Base-by-base conservation (phyloP, 2,888 invertebrate species). In the Nomada goodeniana region DNA sequence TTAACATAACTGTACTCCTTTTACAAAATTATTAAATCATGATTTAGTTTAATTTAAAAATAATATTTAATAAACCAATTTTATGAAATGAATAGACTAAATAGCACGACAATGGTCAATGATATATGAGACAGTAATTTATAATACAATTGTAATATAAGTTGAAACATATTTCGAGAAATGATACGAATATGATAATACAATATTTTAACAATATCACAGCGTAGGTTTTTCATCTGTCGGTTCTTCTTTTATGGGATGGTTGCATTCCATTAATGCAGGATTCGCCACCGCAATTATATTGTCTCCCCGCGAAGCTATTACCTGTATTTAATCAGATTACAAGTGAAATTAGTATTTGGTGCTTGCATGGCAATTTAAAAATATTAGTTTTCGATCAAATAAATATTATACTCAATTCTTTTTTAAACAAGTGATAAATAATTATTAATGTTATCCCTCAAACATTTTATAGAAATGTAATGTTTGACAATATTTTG, bases 241-340 rank as follows among this genome's bases (percentile, higher is more conserved):
- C 61, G 92, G 92, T 82, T 93, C 93, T 86, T 93, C 93, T 78
- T 93, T 93, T 87, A 93, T 93, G 29, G 93, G 90, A 88, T 91
- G 92, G 88, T 90, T 92, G 88, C 93, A 93, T 85, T 93, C 93
- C 93, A 93, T 93, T 86, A 98, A 94, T 2, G 98, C 98, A 18
- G 98, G 98, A 95, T 98, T 98, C 29, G 98, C 97, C 0, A 98
- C 98, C 0, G 98, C 98, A 89, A 98, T 98, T 91, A 98, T 98
- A 93, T 97, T 97, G 93, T 97, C 97, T 0, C 97, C 98, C 18
- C 97, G 96, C 0, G 97, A 96, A 0, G 98, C 97, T 82, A 98
- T 97, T 83, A 98, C 96, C 95, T 97, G 50, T 67, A 83, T 67
- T 69, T 20, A 68, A 77, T 73, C 29, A n/a, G 74, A 29, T 42